Evolutionary conservation across 1,140 invertebrate species (phyloP).

Genomic region (Goniozus legneri): DNA sequence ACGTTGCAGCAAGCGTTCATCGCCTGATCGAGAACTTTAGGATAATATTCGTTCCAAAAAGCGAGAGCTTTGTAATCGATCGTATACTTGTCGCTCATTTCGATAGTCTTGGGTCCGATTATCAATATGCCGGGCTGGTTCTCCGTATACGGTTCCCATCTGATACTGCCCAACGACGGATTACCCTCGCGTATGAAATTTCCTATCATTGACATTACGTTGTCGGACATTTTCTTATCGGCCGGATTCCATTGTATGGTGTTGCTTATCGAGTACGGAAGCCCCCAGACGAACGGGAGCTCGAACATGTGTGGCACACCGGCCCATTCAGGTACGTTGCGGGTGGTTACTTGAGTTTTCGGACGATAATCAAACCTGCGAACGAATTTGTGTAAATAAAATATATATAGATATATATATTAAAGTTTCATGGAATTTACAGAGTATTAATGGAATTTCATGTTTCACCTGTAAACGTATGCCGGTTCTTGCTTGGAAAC

Average conservation of each 20-base stretch:
- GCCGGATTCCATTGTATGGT: constrained; percentile 65
- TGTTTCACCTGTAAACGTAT: constrained; percentile 67
- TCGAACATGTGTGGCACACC: constrained; percentile 76
- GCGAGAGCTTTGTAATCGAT: constrained; percentile 72
- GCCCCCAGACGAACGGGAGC: constrained; percentile 72
- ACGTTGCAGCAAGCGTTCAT: constrained; percentile 66
- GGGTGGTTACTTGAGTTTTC: constrained; percentile 59
- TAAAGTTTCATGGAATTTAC: too few species aligned
- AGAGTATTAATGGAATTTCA: too few species aligned
- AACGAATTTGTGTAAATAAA: too few species aligned
- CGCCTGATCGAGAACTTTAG: constrained; percentile 65
- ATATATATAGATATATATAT: too few species aligned
- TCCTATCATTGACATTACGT: constrained; percentile 72
- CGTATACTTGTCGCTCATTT: constrained; percentile 62
- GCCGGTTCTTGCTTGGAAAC: constrained; percentile 59
- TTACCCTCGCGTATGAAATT: constrained; percentile 70
- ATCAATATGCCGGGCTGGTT: constrained; percentile 64
- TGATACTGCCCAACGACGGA: constrained; percentile 63
- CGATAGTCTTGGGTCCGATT: constrained; percentile 70
- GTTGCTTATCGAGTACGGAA: constrained; percentile 61
- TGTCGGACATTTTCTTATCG: constrained; percentile 73
- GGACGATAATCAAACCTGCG: constrained; percentile 75
- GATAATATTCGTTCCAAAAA: constrained; percentile 81
- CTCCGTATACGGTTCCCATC: constrained; percentile 69
- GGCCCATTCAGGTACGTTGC: constrained; percentile 68